These are phyloP conservation scores for Corythaixoides concolor DNA, from an alignment of 2,113 vertebrate genomes.

Conservation along the genomic window DNA sequence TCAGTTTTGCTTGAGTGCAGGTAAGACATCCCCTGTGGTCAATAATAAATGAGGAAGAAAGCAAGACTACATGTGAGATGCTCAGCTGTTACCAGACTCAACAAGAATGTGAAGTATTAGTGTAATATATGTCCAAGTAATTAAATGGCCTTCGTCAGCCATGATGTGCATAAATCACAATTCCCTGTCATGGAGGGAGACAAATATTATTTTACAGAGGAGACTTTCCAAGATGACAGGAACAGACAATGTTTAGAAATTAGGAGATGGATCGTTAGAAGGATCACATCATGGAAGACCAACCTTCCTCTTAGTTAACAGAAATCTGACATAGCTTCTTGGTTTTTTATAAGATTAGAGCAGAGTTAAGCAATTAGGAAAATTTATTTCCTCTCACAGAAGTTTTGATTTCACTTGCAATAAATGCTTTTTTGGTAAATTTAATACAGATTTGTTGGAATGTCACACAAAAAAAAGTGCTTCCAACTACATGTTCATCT, in stretches of 20 bases:
- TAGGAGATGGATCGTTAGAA: neutral
- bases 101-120: neutral
- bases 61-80: neutral
- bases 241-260: neutral
- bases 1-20: slow-evolving; percentile 92
- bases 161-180: neutral
- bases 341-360: neutral
- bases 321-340: neutral
- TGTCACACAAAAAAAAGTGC: neutral
- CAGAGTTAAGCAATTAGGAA: neutral
- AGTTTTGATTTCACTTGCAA: neutral
- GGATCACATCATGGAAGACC: neutral
- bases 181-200: neutral
- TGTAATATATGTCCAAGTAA: neutral
- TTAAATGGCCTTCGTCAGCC: neutral
- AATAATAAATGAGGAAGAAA: neutral
- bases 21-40: slow-evolving; percentile 93
- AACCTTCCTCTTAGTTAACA: neutral
- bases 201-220: neutral
- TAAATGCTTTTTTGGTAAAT: neutral
- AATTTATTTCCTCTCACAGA: neutral
- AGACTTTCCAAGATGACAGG: neutral
- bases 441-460: neutral
- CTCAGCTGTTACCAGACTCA: neutral
- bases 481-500: neutral